Base-by-base conservation (phyloP, 1,140 invertebrate species). In the Brachionus rotundiformis region DNA sequence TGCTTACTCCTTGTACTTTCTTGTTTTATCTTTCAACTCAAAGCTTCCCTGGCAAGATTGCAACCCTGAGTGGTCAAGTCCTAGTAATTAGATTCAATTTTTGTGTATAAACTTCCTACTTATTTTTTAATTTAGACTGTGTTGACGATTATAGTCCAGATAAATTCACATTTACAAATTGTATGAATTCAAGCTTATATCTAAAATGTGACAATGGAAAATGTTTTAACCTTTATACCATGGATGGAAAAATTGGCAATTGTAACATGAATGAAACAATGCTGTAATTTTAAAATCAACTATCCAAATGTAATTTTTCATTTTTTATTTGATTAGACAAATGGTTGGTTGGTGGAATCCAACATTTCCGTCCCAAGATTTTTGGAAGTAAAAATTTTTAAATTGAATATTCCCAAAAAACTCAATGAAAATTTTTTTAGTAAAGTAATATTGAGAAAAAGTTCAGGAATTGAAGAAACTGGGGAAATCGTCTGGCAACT, bases 1-100 rank as follows among this genome's bases (percentile, higher is more conserved):
- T 85, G 93, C 94, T 8, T 96, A 95, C 91, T 92, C 93, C n/a
- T 91, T 96, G 82, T 95, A 94, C 87, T 97, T 96, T 86, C 97
- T 85, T 93, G 94, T 84, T 91, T 93, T 59, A 94, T 94, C 16
- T 94, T 96, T 86, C 92, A 91, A 85, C n/a, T 79, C 76, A 8
- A 79, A 63, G 31, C 92, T 93, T 82, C 94, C 94, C 1, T 96
- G 94, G 94, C 91, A 91, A n/a, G 91, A 91, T 81, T 96, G 94
- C 86, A 90, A 90, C 36, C 93, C 94, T 85, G 90, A 91, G 82
- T 95, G 94, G 93, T 31, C 81, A 13, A 71, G 63, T 71, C 61
- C 81, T 68, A 82, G 81, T 82, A 59, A 29, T 94, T 93, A 16
- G n/a, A n/a, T n/a, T n/a, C n/a, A n/a, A n/a, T n/a, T n/a, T n/a